Evolutionary conservation across 2,113 vertebrate genomes (phyloP).

Genomic region (Cygnus buccinator): DNA sequence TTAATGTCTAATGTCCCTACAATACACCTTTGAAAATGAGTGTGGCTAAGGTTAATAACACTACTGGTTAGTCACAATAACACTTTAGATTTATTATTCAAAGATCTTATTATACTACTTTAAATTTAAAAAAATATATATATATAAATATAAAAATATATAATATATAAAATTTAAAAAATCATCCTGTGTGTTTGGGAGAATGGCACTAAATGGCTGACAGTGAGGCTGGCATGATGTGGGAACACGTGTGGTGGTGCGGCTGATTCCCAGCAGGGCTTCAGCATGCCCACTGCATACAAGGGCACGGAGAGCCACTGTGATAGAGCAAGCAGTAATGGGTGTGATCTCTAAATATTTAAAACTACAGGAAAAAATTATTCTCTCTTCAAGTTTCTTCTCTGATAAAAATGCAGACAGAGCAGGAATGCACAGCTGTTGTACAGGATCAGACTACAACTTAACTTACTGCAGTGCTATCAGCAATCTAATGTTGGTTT

Average conservation of each 20-base stretch:
- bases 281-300: neutral
- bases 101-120: no score
- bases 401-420: neutral
- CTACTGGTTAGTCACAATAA: neutral
- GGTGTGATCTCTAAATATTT: neutral
- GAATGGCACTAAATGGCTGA: neutral
- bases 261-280: neutral
- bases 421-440: neutral
- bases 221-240: fast-evolving
- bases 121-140: no score
- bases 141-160: no score
- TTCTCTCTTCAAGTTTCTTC: neutral
- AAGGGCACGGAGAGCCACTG: neutral
- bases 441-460: fast-evolving
- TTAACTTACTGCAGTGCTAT: neutral
- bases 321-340: neutral
- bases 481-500: neutral
- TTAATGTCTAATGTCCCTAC: neutral
- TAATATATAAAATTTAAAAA: no score
- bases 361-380: neutral
- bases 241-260: neutral
- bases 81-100: neutral
- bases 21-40: neutral
- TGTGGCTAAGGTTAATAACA: neutral
- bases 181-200: neutral